Evolutionary conservation across 1,140 invertebrate genomes (phyloP), one percentile per base, ranked within the genome.

Genomic region (Drosophila ogumai): DNA sequence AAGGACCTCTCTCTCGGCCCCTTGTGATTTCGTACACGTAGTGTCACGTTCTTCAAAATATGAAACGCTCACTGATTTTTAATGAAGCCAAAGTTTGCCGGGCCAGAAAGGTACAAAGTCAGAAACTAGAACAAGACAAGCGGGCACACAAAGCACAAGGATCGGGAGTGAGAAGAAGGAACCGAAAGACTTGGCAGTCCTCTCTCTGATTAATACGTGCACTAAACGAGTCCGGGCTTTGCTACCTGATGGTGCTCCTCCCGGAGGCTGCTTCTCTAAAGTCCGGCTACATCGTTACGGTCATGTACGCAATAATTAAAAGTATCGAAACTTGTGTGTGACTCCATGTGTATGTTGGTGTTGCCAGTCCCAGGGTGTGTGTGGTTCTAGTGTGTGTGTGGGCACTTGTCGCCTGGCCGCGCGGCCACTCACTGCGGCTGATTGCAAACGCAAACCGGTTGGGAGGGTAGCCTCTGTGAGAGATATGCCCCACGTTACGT

Each of bases 271-370:
- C 73, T 76, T 56, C 81, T 88, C 81, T 52, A 81, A 85, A 90
- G 86, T 90, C 85, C 86, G 43, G 78, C 78, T 75, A 81, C 78
- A 85, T 80, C 79, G 85, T 90, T 81, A 85, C 85, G 85, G 85
- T 90, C 85, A 90, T 90, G 85, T 90, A 90, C 85, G 85, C 81
- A 90, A 90, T 90, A 90, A 90, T 90, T 90, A 90, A 90, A 90
- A 90, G 85, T 90, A 90, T 90, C 86, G 85, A 90, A 90, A 90
- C 58, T 90, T 79, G 58, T 52, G 44, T 74, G 57, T 66, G 58
- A 82, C 58, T 68, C 58, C 61, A 31, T 31, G 13, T 58, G 41
- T 41, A 17, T 43, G 25, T 52, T 34, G 55, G 19, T 38, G 50
- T 36, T 19, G 31, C 50, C 46, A 47, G 19, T 28, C 13, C 46